Conservation (phyloP, 1,140 invertebrate genomes). For the Papilio helenus region DNA sequence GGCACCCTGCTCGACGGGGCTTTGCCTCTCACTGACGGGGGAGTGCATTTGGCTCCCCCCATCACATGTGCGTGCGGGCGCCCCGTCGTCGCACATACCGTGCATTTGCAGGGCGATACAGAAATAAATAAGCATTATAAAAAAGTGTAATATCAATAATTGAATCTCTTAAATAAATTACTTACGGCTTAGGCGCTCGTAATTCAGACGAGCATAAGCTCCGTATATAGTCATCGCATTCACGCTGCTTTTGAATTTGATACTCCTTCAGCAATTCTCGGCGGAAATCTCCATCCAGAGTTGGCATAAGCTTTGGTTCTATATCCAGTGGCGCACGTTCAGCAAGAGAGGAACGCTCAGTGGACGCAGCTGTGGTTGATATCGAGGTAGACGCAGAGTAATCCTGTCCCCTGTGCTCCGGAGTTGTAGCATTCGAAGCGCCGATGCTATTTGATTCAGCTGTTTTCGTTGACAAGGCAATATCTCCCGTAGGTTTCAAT, state of each 20-base stretch:
- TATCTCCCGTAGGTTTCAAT: constrained; percentile 70
- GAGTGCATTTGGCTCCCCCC: no score
- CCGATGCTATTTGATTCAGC: constrained; percentile 66
- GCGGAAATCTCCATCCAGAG: constrained; percentile 84
- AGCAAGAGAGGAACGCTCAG: constrained; percentile 62
- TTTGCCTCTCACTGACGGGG: no score
- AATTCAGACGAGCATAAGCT: constrained; percentile 72
- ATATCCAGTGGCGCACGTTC: constrained; percentile 55
- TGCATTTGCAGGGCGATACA: no score
- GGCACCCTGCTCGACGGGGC: no score
- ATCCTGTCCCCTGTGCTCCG: constrained; percentile 68
- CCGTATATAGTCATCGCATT: constrained; percentile 75
- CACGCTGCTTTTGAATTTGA: constrained; percentile 87
- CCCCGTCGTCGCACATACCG: no score
- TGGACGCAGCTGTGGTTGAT: constrained; percentile 70
- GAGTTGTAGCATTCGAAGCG: constrained; percentile 71
- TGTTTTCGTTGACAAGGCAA: constrained; percentile 55
- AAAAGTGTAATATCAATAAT: constrained; percentile 1
- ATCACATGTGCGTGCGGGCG: no score
- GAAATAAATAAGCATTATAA: background rate
- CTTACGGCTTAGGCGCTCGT: constrained; percentile 86
- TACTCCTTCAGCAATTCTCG: constrained; percentile 89
- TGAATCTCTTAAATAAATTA: constrained; percentile 46
- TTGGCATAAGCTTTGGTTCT: constrained; percentile 66
- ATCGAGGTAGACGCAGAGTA: constrained; percentile 77